A percentile compares a stretch with the other conserved stretches of the same genome.
phyloP scores from a whole-genome alignment of 1,140 invertebrate genomes.

The Hormaphis cornu region DNA sequence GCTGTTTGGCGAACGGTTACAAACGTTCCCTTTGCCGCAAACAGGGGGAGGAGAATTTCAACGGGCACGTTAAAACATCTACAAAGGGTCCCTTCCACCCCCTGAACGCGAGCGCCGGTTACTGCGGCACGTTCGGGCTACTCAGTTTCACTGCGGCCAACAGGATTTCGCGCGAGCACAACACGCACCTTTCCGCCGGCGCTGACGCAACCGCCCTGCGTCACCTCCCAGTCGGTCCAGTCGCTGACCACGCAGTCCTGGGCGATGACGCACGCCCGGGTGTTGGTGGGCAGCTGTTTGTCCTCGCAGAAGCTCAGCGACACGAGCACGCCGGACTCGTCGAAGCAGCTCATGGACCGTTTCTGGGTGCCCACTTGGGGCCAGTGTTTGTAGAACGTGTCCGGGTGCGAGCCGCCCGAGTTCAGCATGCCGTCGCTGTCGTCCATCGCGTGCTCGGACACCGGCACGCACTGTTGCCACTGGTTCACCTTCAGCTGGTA shows the following conservation, averaged over 20 bases:
- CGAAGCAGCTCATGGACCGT: slow-evolving; percentile 41
- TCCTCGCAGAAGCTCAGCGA: slow-evolving; percentile 32
- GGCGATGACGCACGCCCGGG: slow-evolving; percentile 42
- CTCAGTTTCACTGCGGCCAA: too few species aligned
- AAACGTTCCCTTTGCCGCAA: too few species aligned
- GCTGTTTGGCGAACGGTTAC: too few species aligned
- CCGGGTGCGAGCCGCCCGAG: slow-evolving; percentile 33
- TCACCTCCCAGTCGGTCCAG: slow-evolving; percentile 42
- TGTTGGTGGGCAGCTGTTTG: slow-evolving; percentile 37
- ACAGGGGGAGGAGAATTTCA: too few species aligned
- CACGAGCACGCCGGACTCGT: slow-evolving; percentile 28
- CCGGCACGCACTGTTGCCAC: slow-evolving; percentile 37
- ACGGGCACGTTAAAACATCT: too few species aligned
- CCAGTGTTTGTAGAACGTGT: slow-evolving; percentile 40
- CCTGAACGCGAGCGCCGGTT: too few species aligned
- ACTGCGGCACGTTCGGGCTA: too few species aligned
- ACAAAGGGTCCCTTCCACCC: too few species aligned
- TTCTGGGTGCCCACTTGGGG: slow-evolving; percentile 42
- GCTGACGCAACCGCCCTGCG: slow-evolving; percentile 43
- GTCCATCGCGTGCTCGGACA: not conserved
- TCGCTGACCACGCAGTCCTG: slow-evolving; percentile 44
- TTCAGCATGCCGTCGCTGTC: slow-evolving; percentile 22
- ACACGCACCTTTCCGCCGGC: slow-evolving; percentile 41
- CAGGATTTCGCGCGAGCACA: too few species aligned
- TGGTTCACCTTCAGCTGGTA: slow-evolving; percentile 38